phyloP scores from a whole-genome alignment of 2,113 vertebrate genomes.

The Formicarius rufipectus region DNA sequence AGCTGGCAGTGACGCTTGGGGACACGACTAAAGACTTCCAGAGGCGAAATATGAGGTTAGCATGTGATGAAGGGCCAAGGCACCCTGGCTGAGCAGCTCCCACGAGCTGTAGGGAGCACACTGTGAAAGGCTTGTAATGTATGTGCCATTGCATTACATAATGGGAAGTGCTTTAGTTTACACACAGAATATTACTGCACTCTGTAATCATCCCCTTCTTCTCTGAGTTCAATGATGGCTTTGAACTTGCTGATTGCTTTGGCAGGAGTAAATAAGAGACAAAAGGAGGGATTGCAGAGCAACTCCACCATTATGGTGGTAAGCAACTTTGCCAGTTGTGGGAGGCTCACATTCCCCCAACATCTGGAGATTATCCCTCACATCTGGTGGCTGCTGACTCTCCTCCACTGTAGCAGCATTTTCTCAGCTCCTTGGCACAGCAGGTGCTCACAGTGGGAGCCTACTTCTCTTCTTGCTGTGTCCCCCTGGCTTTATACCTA shows the following conservation, averaged over 20 bases:
- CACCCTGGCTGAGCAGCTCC: not conserved
- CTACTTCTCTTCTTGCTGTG: not conserved
- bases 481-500: not conserved
- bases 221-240: not conserved
- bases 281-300: not conserved
- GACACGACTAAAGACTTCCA: not conserved
- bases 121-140: not conserved
- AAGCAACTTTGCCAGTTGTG: not conserved
- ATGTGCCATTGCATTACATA: not conserved
- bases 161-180: constrained; percentile 19
- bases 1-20: not conserved
- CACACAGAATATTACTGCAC: not conserved
- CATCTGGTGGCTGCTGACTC: not conserved
- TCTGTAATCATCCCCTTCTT: constrained; percentile 11
- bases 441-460: not conserved
- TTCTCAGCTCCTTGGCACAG: not conserved
- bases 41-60: not conserved
- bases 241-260: constrained; percentile 35
- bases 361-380: not conserved
- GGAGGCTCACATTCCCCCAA: not conserved
- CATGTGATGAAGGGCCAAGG: not conserved
- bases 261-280: not conserved
- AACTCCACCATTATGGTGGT: not conserved
- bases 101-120: not conserved
- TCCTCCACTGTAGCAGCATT: not conserved